Base-by-base conservation (phyloP, 1,140 invertebrate species). In the Tenebrio molitor region DNA sequence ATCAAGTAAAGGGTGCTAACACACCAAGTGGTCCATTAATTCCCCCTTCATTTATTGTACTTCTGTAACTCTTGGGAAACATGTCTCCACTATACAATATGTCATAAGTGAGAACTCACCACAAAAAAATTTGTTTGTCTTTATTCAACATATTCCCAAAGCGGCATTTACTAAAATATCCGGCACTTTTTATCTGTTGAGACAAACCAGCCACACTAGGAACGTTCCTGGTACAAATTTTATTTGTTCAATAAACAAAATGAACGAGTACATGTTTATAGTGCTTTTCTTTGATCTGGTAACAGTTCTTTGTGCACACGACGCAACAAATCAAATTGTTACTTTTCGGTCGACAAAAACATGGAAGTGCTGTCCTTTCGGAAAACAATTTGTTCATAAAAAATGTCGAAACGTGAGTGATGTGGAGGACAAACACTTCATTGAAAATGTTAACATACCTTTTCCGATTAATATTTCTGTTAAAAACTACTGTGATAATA, bases 361-460 rank as follows among this genome's bases (percentile, higher is more conserved):
- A 21, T 29, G 64, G 12, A 66, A 66, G 36, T 66, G 64, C 44
- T 66, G 64, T 44, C 64, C 36, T 29, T 66, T 42, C 2, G 64
- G 64, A 12, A 15, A 66, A n/a, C 19, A 66, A 1, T 66, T 66
- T 29, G 19, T 66, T 10, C n/a, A 66, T 66, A 44, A 66, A 23
- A n/a, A 21, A 10, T 66, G 64, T 25, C 8, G 19, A 23, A 66
- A 42, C 12, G 19, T 44, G 36, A 14, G 15, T 39, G 34, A 42
- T 25, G n/a, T n/a, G n/a, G 7, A 21, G 17, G 14, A 10, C 10
- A 29, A 65, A 23, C 3, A 29, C 29, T 58, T 58, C 21, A 12
- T 33, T 29, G 12, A 29, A 33, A n/a, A 21, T 5, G 2, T 29
- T 12, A n/a, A 58, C 0, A 3, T 29, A 8, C 21, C n/a, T 19